Evolutionary conservation across 2,797 vertebrate species (phyloP), one percentile per base, ranked within the genome.

Genomic region (Gymnodraco acuticeps): DNA sequence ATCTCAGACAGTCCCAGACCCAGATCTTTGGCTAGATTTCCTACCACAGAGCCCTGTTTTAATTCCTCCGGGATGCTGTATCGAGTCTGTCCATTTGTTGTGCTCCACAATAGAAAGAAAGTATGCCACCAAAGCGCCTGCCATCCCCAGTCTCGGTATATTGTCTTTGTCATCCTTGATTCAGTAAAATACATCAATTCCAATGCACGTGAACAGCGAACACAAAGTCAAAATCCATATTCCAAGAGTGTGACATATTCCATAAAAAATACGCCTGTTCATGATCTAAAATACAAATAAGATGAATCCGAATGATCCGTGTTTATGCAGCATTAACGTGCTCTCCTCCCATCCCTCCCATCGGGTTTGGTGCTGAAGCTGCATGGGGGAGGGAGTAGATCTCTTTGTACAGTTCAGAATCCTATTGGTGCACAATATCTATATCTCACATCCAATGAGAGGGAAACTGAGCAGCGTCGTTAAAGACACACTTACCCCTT

Each of bases 1-100:
- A 96, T 84, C 0, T 96, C 96, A 12, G 94, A 87, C 63, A 95
- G 60, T 83, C 92, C 92, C 14, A 96, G 90, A 81, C 94, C 94
- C 67, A 96, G 86, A 83, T 96, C 96, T 91, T 95, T 96, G 16
- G 94, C 96, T 16, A 96, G 87, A 86, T 95, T 95, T 88, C 96
- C 96, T 74, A 97, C 94, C 76, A 96, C 91, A 77, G 94, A 92
- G 9, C 96, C 95, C 62, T 90, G 85, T 31, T 95, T 95, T 10
- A 96, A 91, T 64, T 96, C 96, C 88, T 96, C 96, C 2, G 94
- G 93, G 87, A 96, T 94, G 86, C 94, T 95, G 88, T 96, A 96
- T 8, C 93, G 95, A 89, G 95, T 94, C 90, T 96, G 95, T 71
- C 90, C 95, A 10, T 83, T 14, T 78, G 83, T 87, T 76, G 81